Base-by-base conservation (phyloP, 2,113 vertebrate genomes). In the Campylomormyrus numenius region DNA sequence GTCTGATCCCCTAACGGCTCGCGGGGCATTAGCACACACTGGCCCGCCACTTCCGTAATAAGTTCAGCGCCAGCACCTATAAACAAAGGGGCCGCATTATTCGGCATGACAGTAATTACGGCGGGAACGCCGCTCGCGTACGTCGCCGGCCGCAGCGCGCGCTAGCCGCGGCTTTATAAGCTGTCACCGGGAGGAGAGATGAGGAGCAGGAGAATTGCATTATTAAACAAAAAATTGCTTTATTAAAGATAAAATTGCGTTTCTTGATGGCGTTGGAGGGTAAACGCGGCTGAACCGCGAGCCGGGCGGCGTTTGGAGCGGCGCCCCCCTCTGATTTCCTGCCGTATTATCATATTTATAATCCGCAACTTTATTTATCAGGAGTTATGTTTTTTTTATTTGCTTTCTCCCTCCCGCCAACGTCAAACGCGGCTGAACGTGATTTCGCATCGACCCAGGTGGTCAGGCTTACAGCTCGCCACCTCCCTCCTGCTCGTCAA, bases 31-130 rank as follows among this genome's bases (percentile, higher is more conserved):
- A 91, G 88, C 92, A 92, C 92, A 92, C 85, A 88, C 91, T 91
- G 91, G 91, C 91, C 90, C 92, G 90, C 89, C 93, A 90, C 90
- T 89, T 87, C 42, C 88, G 87, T 93, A 94, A 94, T 94, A 91
- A 93, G 91, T 91, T 92, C 87, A 89, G 89, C 85, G 49, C 42
- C n/a, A 80, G 88, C 91, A 90, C 91, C 89, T 90, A 91, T 91
- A 92, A 93, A 92, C 91, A 93, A 91, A 93, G 88, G 85, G 88
- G 49, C 88, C 45, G 58, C 49, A 91, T 93, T 90, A 91, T 90
- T 90, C 89, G 42, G 89, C 90, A 31, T 88, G 89, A 91, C 89
- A 93, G 90, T 90, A 88, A 91, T 92, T 91, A 91, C 86, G 91
- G 66, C 84, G 13, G 89, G 90, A 13, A 90, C 58, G 86, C 52